Percentiles rank a stretch among this genome's conserved stretches.
Evolutionary conservation across 2,888 invertebrate species (phyloP).

Genomic region (Stenodema calcarata): DNA sequence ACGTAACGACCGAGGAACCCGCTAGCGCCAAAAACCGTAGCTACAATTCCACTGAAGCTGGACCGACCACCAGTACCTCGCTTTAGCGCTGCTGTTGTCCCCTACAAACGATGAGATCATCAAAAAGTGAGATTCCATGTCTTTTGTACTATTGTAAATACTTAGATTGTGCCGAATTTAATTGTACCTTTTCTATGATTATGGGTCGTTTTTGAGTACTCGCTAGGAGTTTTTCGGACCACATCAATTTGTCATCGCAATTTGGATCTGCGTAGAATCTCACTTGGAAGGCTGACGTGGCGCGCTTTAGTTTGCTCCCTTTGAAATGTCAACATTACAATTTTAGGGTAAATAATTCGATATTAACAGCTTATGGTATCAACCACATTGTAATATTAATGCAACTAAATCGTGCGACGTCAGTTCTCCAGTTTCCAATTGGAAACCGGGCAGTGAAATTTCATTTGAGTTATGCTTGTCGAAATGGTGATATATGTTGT

Average conservation of each 20-base stretch:
- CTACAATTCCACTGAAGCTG: constrained; percentile 95
- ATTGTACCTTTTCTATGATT: background rate
- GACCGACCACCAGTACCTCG: constrained; percentile 90
- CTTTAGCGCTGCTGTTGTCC: constrained; percentile 66
- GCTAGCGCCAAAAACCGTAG: constrained; percentile 91
- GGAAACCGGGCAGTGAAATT: too few relatives aligned
- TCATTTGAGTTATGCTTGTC: too few relatives aligned
- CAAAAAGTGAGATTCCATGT: too few relatives aligned
- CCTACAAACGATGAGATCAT: background rate
- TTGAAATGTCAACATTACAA: too few relatives aligned
- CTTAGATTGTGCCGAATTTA: background rate
- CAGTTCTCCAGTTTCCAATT: too few relatives aligned
- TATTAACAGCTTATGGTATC: too few relatives aligned
- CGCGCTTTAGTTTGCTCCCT: background rate
- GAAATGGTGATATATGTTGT: too few relatives aligned
- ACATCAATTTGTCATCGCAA: background rate
- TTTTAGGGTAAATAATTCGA: too few relatives aligned
- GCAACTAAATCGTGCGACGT: too few relatives aligned
- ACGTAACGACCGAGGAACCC: constrained; percentile 90
- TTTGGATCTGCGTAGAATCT: background rate
- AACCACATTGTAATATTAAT: too few relatives aligned
- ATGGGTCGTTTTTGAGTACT: background rate
- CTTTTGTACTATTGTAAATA: background rate
- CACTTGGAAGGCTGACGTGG: background rate
- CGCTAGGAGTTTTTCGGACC: background rate